Evolutionary conservation across 2,113 vertebrate species (phyloP), one percentile per base, ranked within the genome.

Genomic region (Ascaphus truei): DNA sequence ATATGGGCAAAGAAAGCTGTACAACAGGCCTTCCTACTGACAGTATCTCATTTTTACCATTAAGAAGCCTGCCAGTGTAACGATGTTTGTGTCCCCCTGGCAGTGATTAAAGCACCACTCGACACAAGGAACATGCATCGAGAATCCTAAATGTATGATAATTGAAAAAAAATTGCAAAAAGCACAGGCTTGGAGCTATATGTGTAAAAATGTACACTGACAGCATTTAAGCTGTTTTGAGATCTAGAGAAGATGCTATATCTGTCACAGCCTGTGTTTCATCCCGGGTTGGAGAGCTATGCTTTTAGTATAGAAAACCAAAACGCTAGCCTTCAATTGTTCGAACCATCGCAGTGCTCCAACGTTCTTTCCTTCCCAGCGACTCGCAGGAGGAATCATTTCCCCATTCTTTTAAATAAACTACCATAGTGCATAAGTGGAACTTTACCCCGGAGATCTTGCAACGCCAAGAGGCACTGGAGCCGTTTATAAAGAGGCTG

Each of bases 351-450:
- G 30, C 18, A 30, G 29, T 25, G 26, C 58, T 61, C 25, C 36
- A 16, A 11, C 37, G 25, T 27, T 23, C 5, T 31, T 51, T 25
- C 31, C 45, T 47, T 48, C 59, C 59, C 41, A 47, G 22, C 20
- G 20, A 27, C 59, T 47, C 9, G 9, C 26, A 48, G 16, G 29
- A 62, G 18, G 27, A 27, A 62, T 45, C 29, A 62, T 45, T 62
- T 26, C 26, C 25, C 45, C 59, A 62, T n/a, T n/a, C n/a, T n/a
- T n/a, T n/a, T n/a, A n/a, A n/a, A n/a, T 47, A 62, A 62, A 62
- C 59, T 62, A 62, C 13, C 22, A 37, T 33, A 51, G 62, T 64
- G 62, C 33, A 34, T 64, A 37, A 39, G 27, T 37, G 47, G 18
- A 36, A 31, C 62, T 37, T 48, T 13, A 37, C 59, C 27, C 59